Evolutionary conservation across 30 jellyfish, hydroid and myxozoan species (phyloP).

Genomic region (Aurelia sp.): DNA sequence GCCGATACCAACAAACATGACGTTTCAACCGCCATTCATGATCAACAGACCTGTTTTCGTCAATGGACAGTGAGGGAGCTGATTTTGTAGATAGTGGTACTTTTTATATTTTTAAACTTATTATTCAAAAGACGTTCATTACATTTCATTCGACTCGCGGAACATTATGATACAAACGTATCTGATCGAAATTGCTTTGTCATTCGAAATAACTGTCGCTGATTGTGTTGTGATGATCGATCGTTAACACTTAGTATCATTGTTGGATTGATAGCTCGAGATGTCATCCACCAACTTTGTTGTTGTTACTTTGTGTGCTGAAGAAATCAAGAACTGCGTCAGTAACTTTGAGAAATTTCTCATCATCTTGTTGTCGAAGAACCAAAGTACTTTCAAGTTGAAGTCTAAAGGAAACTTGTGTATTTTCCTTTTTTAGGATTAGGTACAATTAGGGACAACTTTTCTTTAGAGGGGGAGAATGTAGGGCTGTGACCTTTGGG

Average conservation of each 20-base stretch:
- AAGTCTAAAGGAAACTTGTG: not conserved
- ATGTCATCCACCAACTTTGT: not conserved
- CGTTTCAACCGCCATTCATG: constrained; percentile 1
- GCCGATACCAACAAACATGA: constrained; percentile 2
- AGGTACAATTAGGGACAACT: constrained; percentile 11
- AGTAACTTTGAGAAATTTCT: constrained; percentile 6
- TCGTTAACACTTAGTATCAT: not conserved
- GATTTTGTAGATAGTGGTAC: too few relatives aligned
- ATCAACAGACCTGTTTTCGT: constrained; percentile 1
- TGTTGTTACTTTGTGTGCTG: not conserved
- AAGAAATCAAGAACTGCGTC: constrained; percentile 1
- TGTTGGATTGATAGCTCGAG: not conserved
- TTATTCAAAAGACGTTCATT: too few relatives aligned
- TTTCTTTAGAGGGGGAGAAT: constrained; percentile 41
- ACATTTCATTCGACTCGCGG: not conserved
- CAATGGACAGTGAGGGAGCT: constrained; percentile 2
- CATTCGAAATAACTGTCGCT: not conserved
- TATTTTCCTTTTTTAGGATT: not conserved
- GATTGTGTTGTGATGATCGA: not conserved
- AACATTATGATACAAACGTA: constrained; percentile 1
- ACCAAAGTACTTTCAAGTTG: not conserved
- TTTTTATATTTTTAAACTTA: too few relatives aligned
- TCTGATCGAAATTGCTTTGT: constrained; percentile 1
- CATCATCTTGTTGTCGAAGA: constrained; percentile 22
- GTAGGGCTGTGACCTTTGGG: too few relatives aligned